These are phyloP conservation scores for Oenanthe melanoleuca DNA, from an alignment of 2,113 vertebrate species.

Conservation along the genomic window DNA sequence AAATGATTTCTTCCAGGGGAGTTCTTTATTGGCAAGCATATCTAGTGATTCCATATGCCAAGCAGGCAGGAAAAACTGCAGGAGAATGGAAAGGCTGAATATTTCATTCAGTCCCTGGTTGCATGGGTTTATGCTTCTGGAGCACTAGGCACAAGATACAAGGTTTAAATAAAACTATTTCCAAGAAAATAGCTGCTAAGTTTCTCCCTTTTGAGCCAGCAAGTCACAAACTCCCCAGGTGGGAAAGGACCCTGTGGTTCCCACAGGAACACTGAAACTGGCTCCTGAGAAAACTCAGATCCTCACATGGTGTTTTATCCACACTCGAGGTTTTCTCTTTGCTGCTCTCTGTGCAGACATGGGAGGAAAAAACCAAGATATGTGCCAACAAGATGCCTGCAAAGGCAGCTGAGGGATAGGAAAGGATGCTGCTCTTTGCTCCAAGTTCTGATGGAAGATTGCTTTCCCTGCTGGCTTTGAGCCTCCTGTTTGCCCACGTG, in stretches of 20 bases:
- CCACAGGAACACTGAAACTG: neutral
- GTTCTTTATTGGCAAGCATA: conserved; percentile 16
- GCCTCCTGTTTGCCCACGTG: neutral
- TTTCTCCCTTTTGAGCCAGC: neutral
- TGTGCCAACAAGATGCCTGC: neutral
- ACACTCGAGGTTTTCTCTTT: neutral
- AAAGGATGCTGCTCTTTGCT: neutral
- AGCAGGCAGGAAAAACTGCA: neutral
- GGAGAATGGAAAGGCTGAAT: neutral
- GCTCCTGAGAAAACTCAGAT: neutral
- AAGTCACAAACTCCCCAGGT: neutral
- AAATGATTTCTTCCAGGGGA: conserved; percentile 39
- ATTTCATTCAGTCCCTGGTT: neutral
- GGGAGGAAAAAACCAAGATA: neutral
- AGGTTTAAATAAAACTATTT: conserved; percentile 4
- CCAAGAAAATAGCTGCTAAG: neutral
- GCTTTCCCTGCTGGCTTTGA: neutral
- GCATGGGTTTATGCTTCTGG: neutral
- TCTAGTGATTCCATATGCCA: conserved; percentile 23
- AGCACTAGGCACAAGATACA: neutral
- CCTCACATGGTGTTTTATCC: neutral
- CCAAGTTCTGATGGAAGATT: neutral
- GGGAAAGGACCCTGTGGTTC: neutral
- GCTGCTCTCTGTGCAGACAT: neutral
- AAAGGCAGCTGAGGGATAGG: neutral